These are phyloP conservation scores for Scaptomyza montana DNA, from an alignment of 1,140 invertebrate genomes.

Conservation along the genomic window DNA sequence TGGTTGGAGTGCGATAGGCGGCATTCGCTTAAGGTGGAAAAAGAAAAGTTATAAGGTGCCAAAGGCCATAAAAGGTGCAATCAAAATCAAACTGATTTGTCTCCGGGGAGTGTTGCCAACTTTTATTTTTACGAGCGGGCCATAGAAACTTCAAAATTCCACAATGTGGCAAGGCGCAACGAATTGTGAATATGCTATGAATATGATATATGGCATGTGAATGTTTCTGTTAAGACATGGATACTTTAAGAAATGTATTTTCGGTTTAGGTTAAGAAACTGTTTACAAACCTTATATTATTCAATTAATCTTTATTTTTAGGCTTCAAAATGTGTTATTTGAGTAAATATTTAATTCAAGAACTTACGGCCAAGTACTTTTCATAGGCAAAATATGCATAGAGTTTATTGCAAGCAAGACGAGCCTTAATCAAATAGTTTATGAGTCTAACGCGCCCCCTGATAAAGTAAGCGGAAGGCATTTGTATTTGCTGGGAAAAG, in stretches of 20 bases:
- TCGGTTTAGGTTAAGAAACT: too few species aligned
- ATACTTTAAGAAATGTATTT: too few species aligned
- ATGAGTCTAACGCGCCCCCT: neutral
- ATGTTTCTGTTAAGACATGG: neutral
- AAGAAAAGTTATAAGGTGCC: constrained; percentile 77
- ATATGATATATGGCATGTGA: neutral
- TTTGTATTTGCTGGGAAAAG: constrained; percentile 20
- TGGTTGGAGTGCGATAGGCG: constrained; percentile 18
- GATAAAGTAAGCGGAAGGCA: constrained; percentile 26
- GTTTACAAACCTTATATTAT: neutral
- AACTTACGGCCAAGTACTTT: neutral
- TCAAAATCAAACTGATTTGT: constrained; percentile 82
- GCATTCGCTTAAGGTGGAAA: constrained; percentile 22
- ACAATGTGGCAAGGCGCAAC: neutral
- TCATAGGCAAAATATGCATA: neutral
- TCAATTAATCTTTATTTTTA: neutral
- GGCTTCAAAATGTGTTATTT: too few species aligned
- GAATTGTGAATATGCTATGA: constrained; percentile 46
- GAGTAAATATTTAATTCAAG: too few species aligned
- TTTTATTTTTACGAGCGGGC: constrained; percentile 72
- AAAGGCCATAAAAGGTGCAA: constrained; percentile 80
- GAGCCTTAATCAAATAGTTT: constrained; percentile 40
- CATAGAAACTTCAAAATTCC: constrained; percentile 11
- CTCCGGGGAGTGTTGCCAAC: constrained; percentile 76
- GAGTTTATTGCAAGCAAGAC: neutral